Base-by-base conservation (phyloP, 2,113 vertebrate genomes). In the Apus apus region DNA sequence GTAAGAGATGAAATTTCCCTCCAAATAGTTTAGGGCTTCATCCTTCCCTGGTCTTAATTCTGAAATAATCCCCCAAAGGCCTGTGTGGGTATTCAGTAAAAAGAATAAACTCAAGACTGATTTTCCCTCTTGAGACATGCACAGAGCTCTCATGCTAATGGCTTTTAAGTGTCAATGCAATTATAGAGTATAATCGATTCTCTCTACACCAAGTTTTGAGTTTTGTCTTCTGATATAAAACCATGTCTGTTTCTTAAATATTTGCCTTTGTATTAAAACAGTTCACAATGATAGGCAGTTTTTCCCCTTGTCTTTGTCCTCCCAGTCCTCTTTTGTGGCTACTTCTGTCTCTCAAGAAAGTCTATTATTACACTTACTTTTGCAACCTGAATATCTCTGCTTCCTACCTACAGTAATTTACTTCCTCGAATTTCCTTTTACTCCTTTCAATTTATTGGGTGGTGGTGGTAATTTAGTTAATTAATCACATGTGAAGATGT, bases 151-250 rank as follows among this genome's bases (percentile, higher is more conserved):
- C 50, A 38, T 46, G 68, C 45, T 93, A 95, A 94, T 87, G 54
- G 75, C 83, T 92, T 89, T 92, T 92, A 89, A 90, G n/a, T 85
- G 87, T 89, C 68, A 89, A 54, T 92, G 83, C 80, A 93, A 93
- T 96, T 93, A 85, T 21, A 85, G 65, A 22, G n/a, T 78, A 45
- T 92, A 90, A 92, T 94, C 21, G 19, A 94, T 94, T 90, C n/a
- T 53, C 58, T 84, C 62, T 71, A 18, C 88, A 74, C 34, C 23
- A 51, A 54, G 46, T 78, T 95, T 78, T 84, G 56, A 54, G 46
- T 78, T 95, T 78, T 84, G 61, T 95, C 43, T 90, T 90, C 76
- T 78, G 75, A 83, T 93, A 96, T 67, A 65, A 93, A 93, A 45
- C 18, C 45, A 61, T 77, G 26, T 92, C 53, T 90, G 48, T 91